Evolutionary conservation across 2,797 vertebrate genomes (phyloP), one percentile per base, ranked within the genome.

Genomic region (Antrozous pallidus): DNA sequence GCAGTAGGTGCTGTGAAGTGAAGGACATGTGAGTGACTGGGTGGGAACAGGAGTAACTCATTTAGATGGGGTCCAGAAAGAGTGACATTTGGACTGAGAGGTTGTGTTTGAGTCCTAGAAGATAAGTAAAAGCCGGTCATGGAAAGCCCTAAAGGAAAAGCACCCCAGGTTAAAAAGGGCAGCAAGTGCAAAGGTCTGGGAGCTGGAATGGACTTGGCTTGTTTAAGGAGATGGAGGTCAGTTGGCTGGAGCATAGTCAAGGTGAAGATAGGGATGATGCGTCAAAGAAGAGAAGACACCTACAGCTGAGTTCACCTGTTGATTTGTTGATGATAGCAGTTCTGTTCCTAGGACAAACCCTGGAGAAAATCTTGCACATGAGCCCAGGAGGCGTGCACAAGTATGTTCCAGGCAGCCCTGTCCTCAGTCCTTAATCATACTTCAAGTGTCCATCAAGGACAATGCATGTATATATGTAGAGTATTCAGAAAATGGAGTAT

Each of bases 331-430:
- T n/a, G n/a, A n/a, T n/a, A 22, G 40, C 42, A 36, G 65, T 49
- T 54, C 47, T 36, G 20, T 71, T 36, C 47, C 13, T 22, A 7
- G 26, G 20, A 6, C 10, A 0, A 4, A 24, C 31, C 63, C 12
- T 22, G 3, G 17, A 36, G 88, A 33, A 74, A 61, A 69, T 38
- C 47, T 42, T 0, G 9, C 28, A 28, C 13, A 0, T 18, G 17
- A 3, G 31, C 16, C 7, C 38, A 24, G 20, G 36, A 22, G 4
- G 1, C 18, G 2, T 5, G 17, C 17, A 22, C 1, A 17, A 47
- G 36, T 54, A 24, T 5, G 17, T 40, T n/a, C 24, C 22, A 5
- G 0, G 17, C 8, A 47, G n/a, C 10, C 58, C 36, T 6, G 22
- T 47, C 56, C 42, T 75, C 58, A 16, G 2, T 33, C 56, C 42